Percentiles rank a stretch among this genome's conserved stretches.
Evolutionary conservation across 2,888 invertebrate genomes (phyloP).

Genomic region (Hydrotaea diabolus): DNA sequence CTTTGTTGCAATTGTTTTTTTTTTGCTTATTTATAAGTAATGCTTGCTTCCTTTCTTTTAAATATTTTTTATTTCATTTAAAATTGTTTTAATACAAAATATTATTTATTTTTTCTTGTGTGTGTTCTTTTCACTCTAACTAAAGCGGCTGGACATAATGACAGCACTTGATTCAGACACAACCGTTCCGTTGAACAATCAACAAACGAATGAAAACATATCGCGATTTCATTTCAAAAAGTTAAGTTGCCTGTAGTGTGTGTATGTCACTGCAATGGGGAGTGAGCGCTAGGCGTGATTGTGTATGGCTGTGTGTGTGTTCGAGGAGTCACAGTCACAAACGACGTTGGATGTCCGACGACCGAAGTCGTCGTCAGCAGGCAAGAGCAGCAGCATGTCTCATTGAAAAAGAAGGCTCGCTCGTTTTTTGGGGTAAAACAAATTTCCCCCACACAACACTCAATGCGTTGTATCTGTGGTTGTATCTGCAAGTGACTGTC

Average conservation of each 20-base stretch:
- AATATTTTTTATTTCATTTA: too few relatives aligned
- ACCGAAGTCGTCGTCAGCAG: conserved; percentile 22
- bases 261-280: conserved; percentile 5
- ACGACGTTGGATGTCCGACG: conserved; percentile 40
- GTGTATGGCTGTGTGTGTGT: conserved; percentile 54
- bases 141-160: conserved; percentile 44
- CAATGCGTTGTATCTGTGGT: conserved; percentile 1
- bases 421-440: conserved; percentile 46
- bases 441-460: conserved; percentile 19
- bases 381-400: conserved; percentile 14
- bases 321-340: conserved; percentile 28
- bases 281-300: conserved; percentile 2
- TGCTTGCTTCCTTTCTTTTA: conserved; percentile 27
- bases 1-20: background rate
- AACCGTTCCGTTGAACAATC: conserved; percentile 79
- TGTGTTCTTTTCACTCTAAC: conserved; percentile 33
- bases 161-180: conserved; percentile 63
- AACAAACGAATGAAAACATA: conserved; percentile 79
- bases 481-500: background rate
- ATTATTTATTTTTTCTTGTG: conserved; percentile 38
- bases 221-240: conserved; percentile 60
- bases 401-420: conserved; percentile 65
- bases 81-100: background rate
- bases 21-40: conserved; percentile 14
- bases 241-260: conserved; percentile 50